Evolutionary conservation across 2,888 invertebrate species (phyloP).

Genomic region (Drosophila aldrichi): DNA sequence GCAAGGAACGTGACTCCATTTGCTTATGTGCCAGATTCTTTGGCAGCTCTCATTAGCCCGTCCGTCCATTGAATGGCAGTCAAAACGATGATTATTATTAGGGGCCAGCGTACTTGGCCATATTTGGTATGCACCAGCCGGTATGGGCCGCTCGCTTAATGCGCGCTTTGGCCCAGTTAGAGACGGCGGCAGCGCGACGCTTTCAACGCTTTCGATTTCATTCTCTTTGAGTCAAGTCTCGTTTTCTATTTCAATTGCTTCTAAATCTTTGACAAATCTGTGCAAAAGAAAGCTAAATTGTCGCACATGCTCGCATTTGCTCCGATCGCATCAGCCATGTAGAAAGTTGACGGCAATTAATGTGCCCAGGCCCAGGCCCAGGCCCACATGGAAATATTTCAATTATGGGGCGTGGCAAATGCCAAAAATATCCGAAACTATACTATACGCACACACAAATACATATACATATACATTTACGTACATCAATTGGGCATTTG

Average conservation of each 20-base stretch:
- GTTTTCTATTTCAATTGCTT: slow-evolving; percentile 80
- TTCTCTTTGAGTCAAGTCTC: slow-evolving; percentile 56
- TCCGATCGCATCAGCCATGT: slow-evolving; percentile 68
- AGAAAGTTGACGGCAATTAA: slow-evolving; percentile 77
- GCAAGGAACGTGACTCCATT: slow-evolving; percentile 64
- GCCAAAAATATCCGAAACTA: slow-evolving; percentile 33
- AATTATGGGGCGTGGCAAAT: slow-evolving; percentile 23
- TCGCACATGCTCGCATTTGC: slow-evolving; percentile 45
- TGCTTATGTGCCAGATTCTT: slow-evolving; percentile 70
- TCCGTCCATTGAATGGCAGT: slow-evolving; percentile 59
- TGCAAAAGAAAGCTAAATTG: slow-evolving; percentile 71
- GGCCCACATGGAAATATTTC: slow-evolving; percentile 32
- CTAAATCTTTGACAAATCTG: slow-evolving; percentile 71
- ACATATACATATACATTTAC: neutral
- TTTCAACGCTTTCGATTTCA: slow-evolving; percentile 77
- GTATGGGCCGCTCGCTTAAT: slow-evolving; percentile 67
- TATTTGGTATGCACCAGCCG: slow-evolving; percentile 73
- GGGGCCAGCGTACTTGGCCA: slow-evolving; percentile 46
- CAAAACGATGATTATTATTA: slow-evolving; percentile 58
- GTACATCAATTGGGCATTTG: slow-evolving; percentile 16
- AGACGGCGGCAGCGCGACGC: slow-evolving; percentile 37
- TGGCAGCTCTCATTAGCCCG: slow-evolving; percentile 34
- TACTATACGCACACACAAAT: neutral
- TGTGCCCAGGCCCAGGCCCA: slow-evolving; percentile 46
- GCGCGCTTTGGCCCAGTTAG: slow-evolving; percentile 74